Evolutionary conservation across 2,888 invertebrate species (phyloP).

Genomic region (Dascillus cervinus): DNA sequence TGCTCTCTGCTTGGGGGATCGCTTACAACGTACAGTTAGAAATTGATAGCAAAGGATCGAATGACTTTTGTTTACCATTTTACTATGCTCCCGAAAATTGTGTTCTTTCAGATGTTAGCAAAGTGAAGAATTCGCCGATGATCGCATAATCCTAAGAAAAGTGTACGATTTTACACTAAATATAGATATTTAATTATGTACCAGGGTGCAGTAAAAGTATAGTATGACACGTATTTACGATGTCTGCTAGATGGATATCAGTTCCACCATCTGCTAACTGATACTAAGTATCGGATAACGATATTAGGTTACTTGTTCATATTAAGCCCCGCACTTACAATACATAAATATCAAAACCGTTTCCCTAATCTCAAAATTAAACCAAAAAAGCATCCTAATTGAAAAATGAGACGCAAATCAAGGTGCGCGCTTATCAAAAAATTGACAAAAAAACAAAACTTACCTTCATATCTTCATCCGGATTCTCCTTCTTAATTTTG

Average conservation of each 20-base stretch:
- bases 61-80: conserved; percentile 29
- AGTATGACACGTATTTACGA: conserved; percentile 28
- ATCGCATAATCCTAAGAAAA: too few relatives aligned
- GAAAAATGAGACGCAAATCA: too few relatives aligned
- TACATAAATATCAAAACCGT: too few relatives aligned
- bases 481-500: conserved; percentile 59
- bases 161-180: too few relatives aligned
- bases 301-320: conserved; percentile 15
- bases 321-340: conserved; percentile 31
- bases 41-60: conserved; percentile 8
- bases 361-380: too few relatives aligned
- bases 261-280: conserved; percentile 41
- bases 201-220: too few relatives aligned
- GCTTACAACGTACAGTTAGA: neutral
- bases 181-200: too few relatives aligned
- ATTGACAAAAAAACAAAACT: conserved; percentile 16
- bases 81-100: too few relatives aligned
- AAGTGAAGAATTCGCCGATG: too few relatives aligned
- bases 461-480: conserved; percentile 72
- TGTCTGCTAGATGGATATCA: conserved; percentile 38
- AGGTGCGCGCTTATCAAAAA: too few relatives aligned
- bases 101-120: too few relatives aligned
- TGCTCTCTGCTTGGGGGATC: neutral
- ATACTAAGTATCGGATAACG: conserved; percentile 31
- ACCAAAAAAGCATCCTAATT: too few relatives aligned